Conservation (phyloP, 2,888 invertebrate genomes). For the Andricus curvator region DNA sequence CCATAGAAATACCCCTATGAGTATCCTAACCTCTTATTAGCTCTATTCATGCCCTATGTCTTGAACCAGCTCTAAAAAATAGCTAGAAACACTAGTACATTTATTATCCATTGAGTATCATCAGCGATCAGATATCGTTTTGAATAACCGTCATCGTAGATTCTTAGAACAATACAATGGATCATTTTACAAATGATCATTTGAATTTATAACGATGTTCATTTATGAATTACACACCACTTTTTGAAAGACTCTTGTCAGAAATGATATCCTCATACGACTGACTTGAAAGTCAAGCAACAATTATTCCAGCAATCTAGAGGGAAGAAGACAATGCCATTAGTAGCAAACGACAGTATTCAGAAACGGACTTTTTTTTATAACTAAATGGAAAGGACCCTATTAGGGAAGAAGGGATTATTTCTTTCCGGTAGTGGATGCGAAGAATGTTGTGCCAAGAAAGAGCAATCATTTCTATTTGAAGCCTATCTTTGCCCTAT, state of each 20-base stretch:
- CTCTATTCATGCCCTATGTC: too few species aligned
- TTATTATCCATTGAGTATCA: neutral
- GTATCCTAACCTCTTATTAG: too few species aligned
- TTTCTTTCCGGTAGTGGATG: conserved; percentile 15
- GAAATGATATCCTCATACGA: neutral
- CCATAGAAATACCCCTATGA: too few species aligned
- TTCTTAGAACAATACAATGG: too few species aligned
- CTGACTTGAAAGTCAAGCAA: neutral
- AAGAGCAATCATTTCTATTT: conserved; percentile 9
- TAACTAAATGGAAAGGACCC: too few species aligned
- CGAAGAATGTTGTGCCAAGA: conserved; percentile 16
- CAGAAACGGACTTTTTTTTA: too few species aligned
- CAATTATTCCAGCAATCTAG: neutral
- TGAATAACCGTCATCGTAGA: too few species aligned
- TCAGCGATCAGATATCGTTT: neutral
- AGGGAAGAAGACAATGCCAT: neutral
- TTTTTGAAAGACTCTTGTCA: too few species aligned
- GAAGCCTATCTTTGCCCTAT: too few species aligned
- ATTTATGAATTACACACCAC: too few species aligned
- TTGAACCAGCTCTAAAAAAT: too few species aligned
- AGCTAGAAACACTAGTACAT: neutral
- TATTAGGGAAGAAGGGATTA: neutral
- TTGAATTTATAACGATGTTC: neutral
- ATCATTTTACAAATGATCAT: too few species aligned
- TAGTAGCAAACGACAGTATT: neutral